Percentiles rank a stretch among this genome's conserved stretches.
Conservation (phyloP, 2,113 vertebrate species). For the Seriola aureovittata region DNA sequence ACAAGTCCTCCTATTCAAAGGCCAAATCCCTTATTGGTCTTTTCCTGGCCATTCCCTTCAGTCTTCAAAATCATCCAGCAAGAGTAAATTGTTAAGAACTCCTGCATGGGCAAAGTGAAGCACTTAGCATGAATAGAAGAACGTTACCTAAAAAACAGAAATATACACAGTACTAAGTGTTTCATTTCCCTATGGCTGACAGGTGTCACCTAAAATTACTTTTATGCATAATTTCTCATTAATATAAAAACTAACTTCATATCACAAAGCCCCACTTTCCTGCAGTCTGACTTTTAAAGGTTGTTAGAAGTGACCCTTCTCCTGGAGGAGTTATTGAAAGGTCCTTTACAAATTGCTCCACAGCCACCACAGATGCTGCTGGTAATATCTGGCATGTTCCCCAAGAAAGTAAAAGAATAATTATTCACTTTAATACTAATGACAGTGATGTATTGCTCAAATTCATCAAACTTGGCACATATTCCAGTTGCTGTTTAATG, state of each 20-base stretch:
- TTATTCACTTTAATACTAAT: constrained; percentile 26
- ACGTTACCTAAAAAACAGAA: not conserved
- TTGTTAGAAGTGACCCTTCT: constrained; percentile 24
- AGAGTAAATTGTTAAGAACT: not conserved
- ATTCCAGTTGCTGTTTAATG: constrained; percentile 3
- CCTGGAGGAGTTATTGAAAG: not conserved
- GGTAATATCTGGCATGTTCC: constrained; percentile 21
- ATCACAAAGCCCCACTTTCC: not conserved
- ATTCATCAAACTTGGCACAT: constrained; percentile 12
- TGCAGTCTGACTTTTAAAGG: constrained; percentile 8
- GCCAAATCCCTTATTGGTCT: constrained; percentile 1
- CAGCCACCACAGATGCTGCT: not conserved
- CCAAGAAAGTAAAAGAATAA: constrained; percentile 28
- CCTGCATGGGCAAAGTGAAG: not conserved
- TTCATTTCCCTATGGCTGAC: not conserved
- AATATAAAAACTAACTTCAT: not conserved
- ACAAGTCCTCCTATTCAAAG: not conserved
- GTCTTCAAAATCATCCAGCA: not conserved
- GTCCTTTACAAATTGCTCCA: constrained; percentile 5
- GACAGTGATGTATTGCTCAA: constrained; percentile 33
- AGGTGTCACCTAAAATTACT: constrained; percentile 17
- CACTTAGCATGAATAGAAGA: not conserved
- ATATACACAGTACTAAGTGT: not conserved
- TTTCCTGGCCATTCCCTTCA: constrained; percentile 18
- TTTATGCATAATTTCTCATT: constrained; percentile 14